phyloP scores from a whole-genome alignment of 1,140 invertebrate species.

The Myzus persicae region DNA sequence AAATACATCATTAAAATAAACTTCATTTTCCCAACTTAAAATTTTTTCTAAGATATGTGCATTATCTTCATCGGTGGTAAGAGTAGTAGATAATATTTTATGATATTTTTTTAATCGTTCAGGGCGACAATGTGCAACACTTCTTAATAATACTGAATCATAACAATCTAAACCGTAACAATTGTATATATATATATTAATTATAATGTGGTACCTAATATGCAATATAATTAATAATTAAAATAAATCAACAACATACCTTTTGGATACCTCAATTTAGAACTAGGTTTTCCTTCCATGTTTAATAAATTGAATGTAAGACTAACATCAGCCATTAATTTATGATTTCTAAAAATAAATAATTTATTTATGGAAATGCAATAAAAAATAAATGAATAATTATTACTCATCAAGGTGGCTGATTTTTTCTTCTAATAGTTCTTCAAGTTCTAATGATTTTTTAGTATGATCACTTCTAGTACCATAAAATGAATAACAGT shows the following conservation, averaged over 20 bases:
- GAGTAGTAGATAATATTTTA: conserved; percentile 1
- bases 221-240: background rate
- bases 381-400: background rate
- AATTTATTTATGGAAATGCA: background rate
- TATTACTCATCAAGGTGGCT: conserved; percentile 65
- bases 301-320: conserved; percentile 34
- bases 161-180: conserved; percentile 50
- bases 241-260: conserved; percentile 1
- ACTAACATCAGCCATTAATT: background rate
- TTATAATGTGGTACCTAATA: background rate
- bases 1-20: conserved; percentile 43
- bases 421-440: conserved; percentile 67
- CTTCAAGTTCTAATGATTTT: conserved; percentile 66
- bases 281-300: conserved; percentile 1
- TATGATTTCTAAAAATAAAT: conserved; percentile 34
- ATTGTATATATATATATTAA: background rate
- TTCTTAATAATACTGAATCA: conserved; percentile 38
- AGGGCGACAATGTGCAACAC: conserved; percentile 46
- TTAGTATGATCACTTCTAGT: conserved; percentile 66
- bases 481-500: conserved; percentile 69
- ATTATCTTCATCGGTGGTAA: conserved; percentile 36
- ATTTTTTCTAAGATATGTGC: conserved; percentile 44
- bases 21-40: conserved; percentile 50
- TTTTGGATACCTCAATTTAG: conserved; percentile 12
- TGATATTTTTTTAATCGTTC: conserved; percentile 46